These are phyloP conservation scores for Laothoe populi DNA, from an alignment of 2,888 invertebrate genomes.

Conservation along the genomic window DNA sequence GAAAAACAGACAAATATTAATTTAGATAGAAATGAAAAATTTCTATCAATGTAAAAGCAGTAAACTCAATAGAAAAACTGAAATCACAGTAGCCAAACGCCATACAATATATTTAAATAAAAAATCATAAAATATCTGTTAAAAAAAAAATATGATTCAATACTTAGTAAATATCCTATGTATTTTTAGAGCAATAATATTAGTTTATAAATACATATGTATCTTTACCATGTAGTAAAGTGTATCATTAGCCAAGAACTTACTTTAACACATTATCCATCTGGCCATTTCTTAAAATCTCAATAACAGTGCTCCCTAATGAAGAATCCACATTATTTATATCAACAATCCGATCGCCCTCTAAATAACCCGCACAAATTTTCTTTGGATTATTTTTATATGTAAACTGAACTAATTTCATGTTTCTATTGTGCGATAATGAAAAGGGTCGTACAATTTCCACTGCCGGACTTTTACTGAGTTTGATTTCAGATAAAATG, in stretches of 20 bases:
- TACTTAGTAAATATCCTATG: too few species aligned
- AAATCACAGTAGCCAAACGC: too few species aligned
- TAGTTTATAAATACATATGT: not conserved
- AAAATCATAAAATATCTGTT: too few species aligned
- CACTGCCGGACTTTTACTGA: constrained; percentile 38
- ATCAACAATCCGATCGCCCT: constrained; percentile 87
- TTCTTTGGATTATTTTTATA: constrained; percentile 81
- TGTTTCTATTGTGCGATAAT: constrained; percentile 62
- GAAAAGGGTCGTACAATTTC: constrained; percentile 52
- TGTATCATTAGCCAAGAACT: constrained; percentile 40
- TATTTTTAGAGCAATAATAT: too few species aligned
- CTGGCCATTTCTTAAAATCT: constrained; percentile 69
- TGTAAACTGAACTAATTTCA: constrained; percentile 90
- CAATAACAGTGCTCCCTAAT: constrained; percentile 70
- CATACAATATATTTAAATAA: too few species aligned
- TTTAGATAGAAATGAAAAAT: too few species aligned
- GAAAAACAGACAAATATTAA: too few species aligned
- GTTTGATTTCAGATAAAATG: constrained; percentile 41
- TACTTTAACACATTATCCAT: constrained; percentile 64
- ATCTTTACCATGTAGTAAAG: not conserved
- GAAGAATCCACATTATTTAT: constrained; percentile 85
- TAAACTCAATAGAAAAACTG: too few species aligned
- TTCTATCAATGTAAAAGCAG: not conserved
- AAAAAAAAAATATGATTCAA: too few species aligned
- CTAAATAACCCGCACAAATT: constrained; percentile 88